These are phyloP conservation scores for Penaeus monodon DNA, from an alignment of 2,888 invertebrate genomes.

Conservation along the genomic window DNA sequence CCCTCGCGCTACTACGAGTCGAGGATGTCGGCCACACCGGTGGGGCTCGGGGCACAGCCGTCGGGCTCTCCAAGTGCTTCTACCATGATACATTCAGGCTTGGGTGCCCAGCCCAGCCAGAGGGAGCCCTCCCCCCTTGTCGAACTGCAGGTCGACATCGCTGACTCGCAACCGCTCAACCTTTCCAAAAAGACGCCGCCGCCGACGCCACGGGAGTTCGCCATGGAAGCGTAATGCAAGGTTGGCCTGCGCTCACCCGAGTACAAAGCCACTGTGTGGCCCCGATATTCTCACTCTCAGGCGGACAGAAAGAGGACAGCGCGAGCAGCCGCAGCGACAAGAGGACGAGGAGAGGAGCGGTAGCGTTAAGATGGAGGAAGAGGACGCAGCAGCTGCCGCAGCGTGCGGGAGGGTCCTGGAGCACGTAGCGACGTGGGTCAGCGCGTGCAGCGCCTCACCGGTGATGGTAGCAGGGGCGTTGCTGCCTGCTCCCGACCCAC, in stretches of 20 bases:
- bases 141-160: conserved; percentile 84
- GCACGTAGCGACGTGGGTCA: conserved; percentile 45
- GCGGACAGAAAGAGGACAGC: conserved; percentile 55
- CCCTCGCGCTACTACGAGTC: conserved; percentile 63
- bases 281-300: conserved; percentile 63
- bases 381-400: conserved; percentile 33
- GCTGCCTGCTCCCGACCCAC: conserved; percentile 57
- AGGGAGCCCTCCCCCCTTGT: conserved; percentile 65
- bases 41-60: conserved; percentile 58
- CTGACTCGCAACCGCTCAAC: conserved; percentile 81
- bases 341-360: conserved; percentile 6
- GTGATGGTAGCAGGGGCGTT: conserved; percentile 37
- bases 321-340: conserved; percentile 38
- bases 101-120: conserved; percentile 65
- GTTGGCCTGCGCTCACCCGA: conserved; percentile 48
- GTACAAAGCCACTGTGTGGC: conserved; percentile 57
- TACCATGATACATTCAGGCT: conserved; percentile 73
- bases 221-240: conserved; percentile 60
- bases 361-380: conserved; percentile 27
- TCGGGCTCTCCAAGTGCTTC: conserved; percentile 70
- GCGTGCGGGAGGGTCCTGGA: conserved; percentile 56
- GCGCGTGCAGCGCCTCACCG: conserved; percentile 29
- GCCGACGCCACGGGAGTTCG: conserved; percentile 69
- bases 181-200: conserved; percentile 87
- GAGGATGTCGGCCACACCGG: conserved; percentile 54